Evolutionary conservation across 2,888 invertebrate species (phyloP).

Genomic region (Tetropium fuscum): DNA sequence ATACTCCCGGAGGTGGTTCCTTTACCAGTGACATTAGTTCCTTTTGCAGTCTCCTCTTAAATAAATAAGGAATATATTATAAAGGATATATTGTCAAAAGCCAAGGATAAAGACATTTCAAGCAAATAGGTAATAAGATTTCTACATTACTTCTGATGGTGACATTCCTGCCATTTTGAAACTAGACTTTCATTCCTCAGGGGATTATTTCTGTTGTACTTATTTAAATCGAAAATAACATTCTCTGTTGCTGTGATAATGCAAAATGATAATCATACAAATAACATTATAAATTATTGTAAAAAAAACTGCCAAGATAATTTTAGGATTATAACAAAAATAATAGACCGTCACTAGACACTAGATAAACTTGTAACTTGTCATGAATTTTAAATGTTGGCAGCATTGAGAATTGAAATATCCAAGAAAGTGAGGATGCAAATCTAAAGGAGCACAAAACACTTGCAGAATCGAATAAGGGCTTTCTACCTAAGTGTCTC

Average conservation of each 20-base stretch:
- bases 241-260: slow-evolving; percentile 3
- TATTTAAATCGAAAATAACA: slow-evolving; percentile 19
- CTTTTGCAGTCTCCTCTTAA: slow-evolving; percentile 90
- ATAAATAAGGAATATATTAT: slow-evolving; percentile 4
- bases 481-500: too few species aligned
- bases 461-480: too few species aligned
- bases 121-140: background rate
- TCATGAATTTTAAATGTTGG: background rate
- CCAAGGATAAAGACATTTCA: too few species aligned
- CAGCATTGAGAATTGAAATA: too few species aligned
- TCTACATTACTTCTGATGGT: slow-evolving; percentile 74
- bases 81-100: background rate
- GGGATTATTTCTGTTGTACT: slow-evolving; percentile 14
- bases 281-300: slow-evolving; percentile 16
- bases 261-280: slow-evolving; percentile 13
- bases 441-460: too few species aligned
- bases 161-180: slow-evolving; percentile 79
- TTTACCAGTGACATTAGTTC: slow-evolving; percentile 93
- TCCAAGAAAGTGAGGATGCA: too few species aligned
- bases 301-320: slow-evolving; percentile 20
- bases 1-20: slow-evolving; percentile 94
- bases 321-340: slow-evolving; percentile 13
- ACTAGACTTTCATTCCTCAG: slow-evolving; percentile 38
- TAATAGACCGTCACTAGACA: background rate
- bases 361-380: background rate